A percentile compares a stretch with the other conserved stretches of the same genome.
Conservation (phyloP, 1,140 invertebrate genomes). For the Adelges cooleyi region DNA sequence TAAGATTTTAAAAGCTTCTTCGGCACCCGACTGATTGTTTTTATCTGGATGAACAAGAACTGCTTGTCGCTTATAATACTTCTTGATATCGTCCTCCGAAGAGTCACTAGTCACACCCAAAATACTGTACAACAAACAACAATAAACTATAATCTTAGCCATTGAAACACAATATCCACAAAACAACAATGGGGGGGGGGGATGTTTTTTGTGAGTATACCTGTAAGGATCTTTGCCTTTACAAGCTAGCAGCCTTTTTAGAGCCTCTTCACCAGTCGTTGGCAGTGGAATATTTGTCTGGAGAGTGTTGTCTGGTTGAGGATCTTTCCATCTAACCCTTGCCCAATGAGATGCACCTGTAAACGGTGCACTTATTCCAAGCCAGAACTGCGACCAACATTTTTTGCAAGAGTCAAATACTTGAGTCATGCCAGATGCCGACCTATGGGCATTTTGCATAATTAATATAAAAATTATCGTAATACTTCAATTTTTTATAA, state of each 20-base stretch:
- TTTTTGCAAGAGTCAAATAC: neutral
- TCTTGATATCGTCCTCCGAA: slow-evolving; percentile 85
- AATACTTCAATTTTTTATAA: neutral
- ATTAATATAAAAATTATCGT: neutral
- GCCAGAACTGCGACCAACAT: slow-evolving; percentile 11
- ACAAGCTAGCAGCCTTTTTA: slow-evolving; percentile 79
- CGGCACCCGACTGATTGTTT: slow-evolving; percentile 84
- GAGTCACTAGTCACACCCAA: slow-evolving; percentile 73
- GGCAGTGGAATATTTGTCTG: slow-evolving; percentile 72
- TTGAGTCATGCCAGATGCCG: slow-evolving; percentile 2
- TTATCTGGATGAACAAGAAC: slow-evolving; percentile 91
- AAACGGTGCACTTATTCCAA: slow-evolving; percentile 10
- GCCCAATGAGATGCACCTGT: slow-evolving; percentile 6
- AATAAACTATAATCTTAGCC: neutral
- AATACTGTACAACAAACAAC: slow-evolving; percentile 51
- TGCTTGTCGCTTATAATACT: slow-evolving; percentile 81
- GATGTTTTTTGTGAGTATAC: slow-evolving; percentile 37
- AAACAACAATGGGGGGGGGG: neutral
- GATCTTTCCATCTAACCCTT: slow-evolving; percentile 18
- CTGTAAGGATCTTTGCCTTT: slow-evolving; percentile 92
- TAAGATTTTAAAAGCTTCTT: slow-evolving; percentile 91
- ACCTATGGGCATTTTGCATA: too few relatives aligned
- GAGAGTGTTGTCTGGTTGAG: slow-evolving; percentile 36
- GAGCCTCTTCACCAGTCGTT: slow-evolving; percentile 82
- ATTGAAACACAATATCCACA: neutral